These are phyloP conservation scores for Zaprionus africanus DNA, from an alignment of 1,140 invertebrate species.

Conservation along the genomic window DNA sequence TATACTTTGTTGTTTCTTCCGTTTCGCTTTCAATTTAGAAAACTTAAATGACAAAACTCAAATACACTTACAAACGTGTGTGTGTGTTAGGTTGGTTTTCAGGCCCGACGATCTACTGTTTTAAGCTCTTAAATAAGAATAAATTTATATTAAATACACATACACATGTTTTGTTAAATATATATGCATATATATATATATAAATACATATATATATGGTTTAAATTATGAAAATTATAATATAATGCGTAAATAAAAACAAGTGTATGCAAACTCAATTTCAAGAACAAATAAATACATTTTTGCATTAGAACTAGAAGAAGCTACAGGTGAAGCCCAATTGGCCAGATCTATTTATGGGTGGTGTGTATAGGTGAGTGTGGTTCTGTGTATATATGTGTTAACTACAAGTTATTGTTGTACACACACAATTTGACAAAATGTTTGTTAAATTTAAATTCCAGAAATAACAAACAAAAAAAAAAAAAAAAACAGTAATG, in stretches of 20 bases:
- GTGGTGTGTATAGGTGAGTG: slow-evolving; percentile 3
- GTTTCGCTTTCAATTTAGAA: neutral
- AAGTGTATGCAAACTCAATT: slow-evolving; percentile 52
- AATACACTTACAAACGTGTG: neutral
- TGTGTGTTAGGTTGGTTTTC: slow-evolving; percentile 26
- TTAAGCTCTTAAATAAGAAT: slow-evolving; percentile 60
- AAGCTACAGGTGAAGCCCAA: slow-evolving; percentile 41
- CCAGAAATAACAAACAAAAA: slow-evolving; percentile 7
- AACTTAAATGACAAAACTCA: slow-evolving; percentile 3
- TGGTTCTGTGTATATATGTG: slow-evolving; percentile 6
- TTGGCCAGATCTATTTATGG: slow-evolving; percentile 12
- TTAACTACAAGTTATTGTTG: slow-evolving; percentile 19
- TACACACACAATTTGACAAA: slow-evolving; percentile 11
- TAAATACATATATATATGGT: slow-evolving; percentile 25
- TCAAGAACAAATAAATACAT: slow-evolving; percentile 62
- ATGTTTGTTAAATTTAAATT: neutral
- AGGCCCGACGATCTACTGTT: slow-evolving; percentile 14
- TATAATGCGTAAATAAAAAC: slow-evolving; percentile 59
- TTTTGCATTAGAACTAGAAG: slow-evolving; percentile 36
- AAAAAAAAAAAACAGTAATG: slow-evolving; percentile 9
- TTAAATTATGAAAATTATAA: slow-evolving; percentile 43
- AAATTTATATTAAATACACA: slow-evolving; percentile 49
- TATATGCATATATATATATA: slow-evolving; percentile 46
- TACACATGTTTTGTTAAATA: slow-evolving; percentile 25
- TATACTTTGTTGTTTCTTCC: slow-evolving; percentile 28